Evolutionary conservation across 2,888 invertebrate species (phyloP), one percentile per base, ranked within the genome.

Genomic region (Schizotus pectinicornis): DNA sequence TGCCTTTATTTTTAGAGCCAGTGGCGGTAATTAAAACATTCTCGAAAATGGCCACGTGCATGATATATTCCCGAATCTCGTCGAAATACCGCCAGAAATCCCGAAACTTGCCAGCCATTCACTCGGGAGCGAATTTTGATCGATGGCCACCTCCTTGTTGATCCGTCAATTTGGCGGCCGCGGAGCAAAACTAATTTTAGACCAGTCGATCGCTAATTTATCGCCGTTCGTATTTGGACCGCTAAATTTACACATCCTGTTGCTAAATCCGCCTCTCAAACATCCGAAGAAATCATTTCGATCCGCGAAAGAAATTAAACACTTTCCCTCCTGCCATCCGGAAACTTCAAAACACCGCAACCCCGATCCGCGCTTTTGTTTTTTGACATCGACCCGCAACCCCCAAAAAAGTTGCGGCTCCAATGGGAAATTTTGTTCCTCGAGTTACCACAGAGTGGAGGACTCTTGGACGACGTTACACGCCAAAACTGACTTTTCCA

Each of bases 241-340:
- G 8, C 46, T 45, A 53, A 53, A 45, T 53, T 38, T 37, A 39
- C 45, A 39, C 56, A 56, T 56, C 56, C 56, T 45, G 51, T 39
- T 56, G 7, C 56, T 56, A 46, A 38, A 56, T 50, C 45, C 12
- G 37, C 14, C n/a, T n/a, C n/a, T n/a, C n/a, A n/a, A n/a, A n/a
- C n/a, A 45, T 46, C 6, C 6, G 6, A n/a, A 35, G 6, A 6
- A 35, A 35, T 11, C 5, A 22, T 22, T 22, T 22, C 22, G 22
- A 22, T 22, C 22, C 42, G 7, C 32, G 14, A 31, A 42, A 47
- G 33, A 14, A 47, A 47, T 22, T 34, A 47, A 33, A 34, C 34
- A 22, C 14, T 14, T 47, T 1, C 47, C n/a, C 13, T 11, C 13
- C 6, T n/a, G 5, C n/a, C 31, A n/a, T 3, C 7, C 14, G 12